Evolutionary conservation across 1,140 invertebrate genomes (phyloP).

Genomic region (Yoshiicerus persimilis): DNA sequence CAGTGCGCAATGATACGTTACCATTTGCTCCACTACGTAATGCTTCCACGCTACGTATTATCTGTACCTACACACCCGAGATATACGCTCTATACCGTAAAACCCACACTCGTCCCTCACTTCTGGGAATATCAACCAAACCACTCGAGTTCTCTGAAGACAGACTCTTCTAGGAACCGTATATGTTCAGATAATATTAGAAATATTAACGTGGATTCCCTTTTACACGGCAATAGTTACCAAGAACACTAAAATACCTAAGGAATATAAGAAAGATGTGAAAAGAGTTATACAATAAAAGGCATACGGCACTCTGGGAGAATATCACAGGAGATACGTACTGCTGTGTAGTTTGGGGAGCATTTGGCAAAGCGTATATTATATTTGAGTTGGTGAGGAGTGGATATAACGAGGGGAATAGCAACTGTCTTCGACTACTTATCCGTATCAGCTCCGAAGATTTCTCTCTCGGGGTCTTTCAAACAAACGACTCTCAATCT

Average conservation of each 20-base stretch:
- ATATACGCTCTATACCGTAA: not conserved
- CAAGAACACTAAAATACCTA: no score
- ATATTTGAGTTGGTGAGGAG: not conserved
- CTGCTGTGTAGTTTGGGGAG: not conserved
- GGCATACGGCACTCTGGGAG: no score
- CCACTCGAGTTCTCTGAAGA: no score
- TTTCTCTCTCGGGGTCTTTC: not conserved
- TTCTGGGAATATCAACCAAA: no score
- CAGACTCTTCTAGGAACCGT: no score
- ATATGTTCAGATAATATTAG: no score
- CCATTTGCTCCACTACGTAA: not conserved
- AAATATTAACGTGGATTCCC: no score
- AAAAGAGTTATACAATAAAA: no score
- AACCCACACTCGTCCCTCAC: not conserved
- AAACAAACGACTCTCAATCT: constrained; percentile 11
- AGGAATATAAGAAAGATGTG: no score
- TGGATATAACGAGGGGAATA: not conserved
- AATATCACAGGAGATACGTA: not conserved
- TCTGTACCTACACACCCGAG: not conserved
- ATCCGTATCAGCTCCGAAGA: not conserved
- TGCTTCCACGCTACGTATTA: no score
- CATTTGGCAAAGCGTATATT: not conserved
- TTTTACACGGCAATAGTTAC: no score
- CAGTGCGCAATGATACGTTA: not conserved
- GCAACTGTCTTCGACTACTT: not conserved